Conservation (phyloP, 2,888 invertebrate genomes). For the Phortica okadai region DNA sequence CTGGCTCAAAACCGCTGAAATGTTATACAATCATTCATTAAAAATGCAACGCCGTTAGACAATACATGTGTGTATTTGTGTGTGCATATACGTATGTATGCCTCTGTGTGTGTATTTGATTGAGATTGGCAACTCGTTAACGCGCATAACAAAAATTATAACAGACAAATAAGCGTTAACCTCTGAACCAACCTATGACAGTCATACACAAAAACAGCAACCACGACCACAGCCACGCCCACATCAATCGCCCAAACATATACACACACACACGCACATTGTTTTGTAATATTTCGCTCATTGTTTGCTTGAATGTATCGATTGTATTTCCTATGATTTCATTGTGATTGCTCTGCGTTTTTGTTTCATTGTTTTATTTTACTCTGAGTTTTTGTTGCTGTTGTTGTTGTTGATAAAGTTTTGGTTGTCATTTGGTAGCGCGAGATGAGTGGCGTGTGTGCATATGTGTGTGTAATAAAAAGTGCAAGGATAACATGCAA, state of each 20-base stretch:
- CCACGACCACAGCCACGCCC: neutral
- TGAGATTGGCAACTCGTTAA: conserved; percentile 2
- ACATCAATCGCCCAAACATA: neutral
- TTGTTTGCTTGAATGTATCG: neutral
- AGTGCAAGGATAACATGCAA: conserved; percentile 28
- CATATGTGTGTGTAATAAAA: neutral
- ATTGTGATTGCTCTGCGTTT: neutral
- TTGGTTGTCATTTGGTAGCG: conserved; percentile 5
- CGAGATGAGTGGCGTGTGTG: neutral
- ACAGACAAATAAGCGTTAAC: neutral
- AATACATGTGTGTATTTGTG: neutral
- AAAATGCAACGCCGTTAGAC: conserved; percentile 44
- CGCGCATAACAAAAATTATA: neutral
- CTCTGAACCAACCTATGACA: neutral
- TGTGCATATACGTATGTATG: neutral
- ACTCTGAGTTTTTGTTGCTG: neutral
- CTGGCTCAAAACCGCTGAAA: conserved; percentile 52
- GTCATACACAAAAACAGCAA: neutral
- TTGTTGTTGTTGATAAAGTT: conserved; percentile 1
- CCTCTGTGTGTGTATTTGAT: neutral
- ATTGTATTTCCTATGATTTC: neutral
- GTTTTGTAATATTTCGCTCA: conserved; percentile 9
- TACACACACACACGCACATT: neutral
- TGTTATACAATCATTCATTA: conserved; percentile 68
- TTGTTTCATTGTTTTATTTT: neutral